These are phyloP conservation scores for Seriola aureovittata DNA, from an alignment of 2,113 vertebrate species.

Conservation along the genomic window DNA sequence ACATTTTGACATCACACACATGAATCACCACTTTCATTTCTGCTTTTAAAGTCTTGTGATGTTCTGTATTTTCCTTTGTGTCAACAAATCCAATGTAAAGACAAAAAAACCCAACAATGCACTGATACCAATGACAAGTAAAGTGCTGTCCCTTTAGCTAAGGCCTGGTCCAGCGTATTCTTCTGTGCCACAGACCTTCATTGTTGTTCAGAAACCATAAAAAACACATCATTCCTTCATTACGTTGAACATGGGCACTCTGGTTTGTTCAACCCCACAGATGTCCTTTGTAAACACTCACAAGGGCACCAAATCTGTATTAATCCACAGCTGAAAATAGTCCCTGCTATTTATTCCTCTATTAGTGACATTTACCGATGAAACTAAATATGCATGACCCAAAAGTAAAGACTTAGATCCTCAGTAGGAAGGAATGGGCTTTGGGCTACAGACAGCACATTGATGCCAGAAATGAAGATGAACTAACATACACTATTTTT, in stretches of 20 bases:
- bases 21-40: constrained; percentile 64
- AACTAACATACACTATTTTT: neutral
- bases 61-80: neutral
- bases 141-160: neutral
- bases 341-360: neutral
- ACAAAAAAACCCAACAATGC: neutral
- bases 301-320: constrained; percentile 27
- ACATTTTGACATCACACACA: constrained; percentile 11
- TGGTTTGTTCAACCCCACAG: constrained; percentile 37
- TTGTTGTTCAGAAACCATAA: constrained; percentile 12
- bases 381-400: constrained; percentile 17
- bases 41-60: constrained; percentile 43
- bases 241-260: neutral
- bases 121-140: neutral
- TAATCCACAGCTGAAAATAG: constrained; percentile 50
- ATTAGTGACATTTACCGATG: neutral
- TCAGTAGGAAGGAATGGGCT: neutral
- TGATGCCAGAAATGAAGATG: neutral
- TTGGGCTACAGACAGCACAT: neutral
- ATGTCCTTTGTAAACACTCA: constrained; percentile 19
- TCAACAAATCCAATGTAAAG: constrained; percentile 12
- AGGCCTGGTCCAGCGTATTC: neutral
- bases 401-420: constrained; percentile 7
- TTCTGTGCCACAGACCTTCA: neutral
- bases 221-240: constrained; percentile 21